Conservation (phyloP, 2,888 invertebrate species). For the Gandaritis pyraliata region DNA sequence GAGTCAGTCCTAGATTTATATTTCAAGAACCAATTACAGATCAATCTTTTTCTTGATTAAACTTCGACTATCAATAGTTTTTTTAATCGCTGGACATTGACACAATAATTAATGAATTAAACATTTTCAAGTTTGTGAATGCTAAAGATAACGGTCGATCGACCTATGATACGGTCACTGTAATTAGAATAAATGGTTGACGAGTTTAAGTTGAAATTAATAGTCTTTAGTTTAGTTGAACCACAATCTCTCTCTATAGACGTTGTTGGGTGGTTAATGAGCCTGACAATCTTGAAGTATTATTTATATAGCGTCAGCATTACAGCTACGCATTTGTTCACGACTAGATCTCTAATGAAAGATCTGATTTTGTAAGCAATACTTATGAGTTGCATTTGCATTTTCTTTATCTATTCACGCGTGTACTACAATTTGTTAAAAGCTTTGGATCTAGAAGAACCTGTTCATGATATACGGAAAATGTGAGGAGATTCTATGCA, state of each 20-base stretch:
- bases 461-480: constrained; percentile 37
- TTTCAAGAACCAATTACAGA: constrained; percentile 18
- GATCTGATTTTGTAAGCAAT: constrained; percentile 60
- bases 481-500: neutral
- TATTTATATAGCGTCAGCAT: constrained; percentile 38
- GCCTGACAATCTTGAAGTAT: constrained; percentile 45
- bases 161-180: constrained; percentile 56
- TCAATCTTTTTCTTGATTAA: constrained; percentile 31
- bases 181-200: constrained; percentile 78
- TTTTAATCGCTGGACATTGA: constrained; percentile 30
- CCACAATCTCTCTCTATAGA: constrained; percentile 45
- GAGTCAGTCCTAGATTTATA: constrained; percentile 11
- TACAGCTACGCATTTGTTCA: constrained; percentile 66
- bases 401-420: constrained; percentile 52
- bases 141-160: constrained; percentile 71
- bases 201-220: constrained; percentile 63
- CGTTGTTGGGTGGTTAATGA: constrained; percentile 60
- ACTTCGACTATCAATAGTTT: constrained; percentile 27
- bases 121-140: constrained; percentile 73
- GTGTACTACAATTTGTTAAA: constrained; percentile 59
- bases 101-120: constrained; percentile 75
- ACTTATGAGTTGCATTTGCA: constrained; percentile 55
- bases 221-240: constrained; percentile 55
- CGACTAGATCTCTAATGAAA: constrained; percentile 57
- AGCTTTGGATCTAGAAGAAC: constrained; percentile 54